Conservation (phyloP, 2,797 vertebrate genomes). For the Lacerta agilis region DNA sequence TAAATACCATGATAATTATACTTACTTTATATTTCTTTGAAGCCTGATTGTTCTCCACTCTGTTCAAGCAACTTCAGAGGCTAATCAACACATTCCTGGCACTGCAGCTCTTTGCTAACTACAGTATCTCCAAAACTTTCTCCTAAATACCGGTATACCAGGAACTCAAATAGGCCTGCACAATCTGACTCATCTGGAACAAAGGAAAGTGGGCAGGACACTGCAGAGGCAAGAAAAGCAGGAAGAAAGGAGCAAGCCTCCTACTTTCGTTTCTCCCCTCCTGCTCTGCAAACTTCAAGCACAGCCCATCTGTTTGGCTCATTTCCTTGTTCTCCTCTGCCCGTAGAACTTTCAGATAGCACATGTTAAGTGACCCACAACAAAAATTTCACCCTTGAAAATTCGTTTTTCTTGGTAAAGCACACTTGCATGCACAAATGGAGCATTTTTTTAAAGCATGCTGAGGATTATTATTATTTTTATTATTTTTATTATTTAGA, state of each 20-base stretch:
- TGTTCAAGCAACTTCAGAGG: background rate
- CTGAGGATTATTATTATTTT: background rate
- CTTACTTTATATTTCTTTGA: background rate
- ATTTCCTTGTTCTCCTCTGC: background rate
- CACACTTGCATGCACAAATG: too few species aligned
- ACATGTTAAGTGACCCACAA: background rate
- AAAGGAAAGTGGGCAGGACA: background rate
- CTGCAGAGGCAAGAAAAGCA: background rate
- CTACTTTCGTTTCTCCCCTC: background rate
- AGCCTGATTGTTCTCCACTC: background rate
- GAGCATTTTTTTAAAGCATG: background rate
- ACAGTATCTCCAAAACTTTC: constrained; percentile 8
- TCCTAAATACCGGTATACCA: background rate
- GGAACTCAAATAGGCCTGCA: background rate
- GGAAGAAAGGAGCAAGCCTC: too few species aligned
- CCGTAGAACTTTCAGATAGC: background rate
- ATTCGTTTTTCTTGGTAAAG: background rate
- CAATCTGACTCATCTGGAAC: background rate
- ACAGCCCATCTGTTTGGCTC: background rate
- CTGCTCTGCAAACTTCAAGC: background rate
- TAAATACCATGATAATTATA: background rate
- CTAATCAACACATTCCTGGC: background rate
- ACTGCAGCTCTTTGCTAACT: background rate
- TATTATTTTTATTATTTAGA: background rate
- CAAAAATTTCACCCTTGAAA: background rate